Percentiles rank a stretch among this genome's conserved stretches.
phyloP scores from a whole-genome alignment of 2,888 invertebrate species.

The Andrena camellia region DNA sequence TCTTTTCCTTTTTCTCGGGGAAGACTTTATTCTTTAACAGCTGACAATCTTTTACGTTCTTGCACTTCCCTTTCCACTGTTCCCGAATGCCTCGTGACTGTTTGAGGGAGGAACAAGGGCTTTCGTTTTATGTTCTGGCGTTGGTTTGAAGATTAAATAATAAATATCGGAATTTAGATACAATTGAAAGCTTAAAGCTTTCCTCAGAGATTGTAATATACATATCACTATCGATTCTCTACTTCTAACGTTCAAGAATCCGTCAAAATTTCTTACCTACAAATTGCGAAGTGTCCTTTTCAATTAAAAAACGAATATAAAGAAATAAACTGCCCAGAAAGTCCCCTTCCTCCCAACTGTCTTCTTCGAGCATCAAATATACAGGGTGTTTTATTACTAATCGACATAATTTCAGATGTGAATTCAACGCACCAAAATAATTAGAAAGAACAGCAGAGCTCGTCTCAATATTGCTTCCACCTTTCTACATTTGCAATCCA shows the following conservation, averaged over 20 bases:
- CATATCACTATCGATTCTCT: not conserved
- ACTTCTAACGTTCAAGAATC: not conserved
- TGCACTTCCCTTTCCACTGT: slow-evolving; percentile 36
- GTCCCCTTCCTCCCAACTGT: not conserved
- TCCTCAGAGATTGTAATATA: not conserved
- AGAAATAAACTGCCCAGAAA: too few relatives aligned
- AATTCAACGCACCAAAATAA: not conserved
- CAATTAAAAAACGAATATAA: too few relatives aligned
- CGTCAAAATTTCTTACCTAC: not conserved
- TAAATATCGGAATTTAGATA: not conserved
- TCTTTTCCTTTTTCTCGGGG: slow-evolving; percentile 32
- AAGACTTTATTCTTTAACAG: slow-evolving; percentile 60
- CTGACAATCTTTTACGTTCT: slow-evolving; percentile 37
- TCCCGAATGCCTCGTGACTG: slow-evolving; percentile 8
- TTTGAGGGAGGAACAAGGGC: not conserved
- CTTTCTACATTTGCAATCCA: not conserved
- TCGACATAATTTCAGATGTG: not conserved
- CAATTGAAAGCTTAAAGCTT: not conserved
- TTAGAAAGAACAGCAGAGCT: not conserved
- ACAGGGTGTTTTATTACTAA: not conserved
- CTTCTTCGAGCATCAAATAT: slow-evolving; percentile 12
- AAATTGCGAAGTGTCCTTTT: too few relatives aligned
- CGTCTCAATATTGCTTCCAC: not conserved
- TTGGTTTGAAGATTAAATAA: not conserved
- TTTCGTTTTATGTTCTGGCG: too few relatives aligned